Base-by-base conservation (phyloP, 2,888 invertebrate genomes). In the Operophtera brumata region DNA sequence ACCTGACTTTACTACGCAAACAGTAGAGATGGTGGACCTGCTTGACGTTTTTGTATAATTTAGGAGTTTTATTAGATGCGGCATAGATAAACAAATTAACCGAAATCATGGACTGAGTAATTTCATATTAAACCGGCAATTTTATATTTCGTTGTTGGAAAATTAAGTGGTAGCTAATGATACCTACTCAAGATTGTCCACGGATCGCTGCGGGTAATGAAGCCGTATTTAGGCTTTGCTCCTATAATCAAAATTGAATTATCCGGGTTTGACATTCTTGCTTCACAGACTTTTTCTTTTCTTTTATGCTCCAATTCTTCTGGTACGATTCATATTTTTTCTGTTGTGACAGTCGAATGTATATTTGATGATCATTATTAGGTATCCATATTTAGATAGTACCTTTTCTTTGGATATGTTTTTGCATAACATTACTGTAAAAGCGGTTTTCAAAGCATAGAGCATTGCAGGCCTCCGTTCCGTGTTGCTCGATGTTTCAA, bases 201-300 rank as follows among this genome's bases (percentile, higher is more conserved):
- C 83, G 88, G 87, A 85, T 85, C 85, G 84, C 76, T 64, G 78
- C 82, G 67, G 59, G 72, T 88, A 89, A 89, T 89, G 85, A 86
- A 87, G 77, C 80, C 80, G 73, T 86, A 86, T 86, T 89, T 87
- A 84, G 73, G 80, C 82, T 79, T 88, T 84, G 84, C 81, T 86
- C 84, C 89, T 90, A 88, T 89, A 89, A 90, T 90, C 90, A 90
- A 90, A 90, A 88, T 88, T 89, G 84, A 90, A 90, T 90, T 90
- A 90, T 83, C 82, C 70, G 79, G 79, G 51, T 51, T n/a, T 86
- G 90, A 90, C 89, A 87, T 85, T 90, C 85, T 86, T 84, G 77
- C 77, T 77, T 73, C 72, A 80, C 72, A 75, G 70, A 77, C 80
- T 79, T 84, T 87, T 89, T 85, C 82, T 86, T 86, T 87, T 87